phyloP scores from a whole-genome alignment of 1,140 invertebrate species.

The Lepidurus arcticus region DNA sequence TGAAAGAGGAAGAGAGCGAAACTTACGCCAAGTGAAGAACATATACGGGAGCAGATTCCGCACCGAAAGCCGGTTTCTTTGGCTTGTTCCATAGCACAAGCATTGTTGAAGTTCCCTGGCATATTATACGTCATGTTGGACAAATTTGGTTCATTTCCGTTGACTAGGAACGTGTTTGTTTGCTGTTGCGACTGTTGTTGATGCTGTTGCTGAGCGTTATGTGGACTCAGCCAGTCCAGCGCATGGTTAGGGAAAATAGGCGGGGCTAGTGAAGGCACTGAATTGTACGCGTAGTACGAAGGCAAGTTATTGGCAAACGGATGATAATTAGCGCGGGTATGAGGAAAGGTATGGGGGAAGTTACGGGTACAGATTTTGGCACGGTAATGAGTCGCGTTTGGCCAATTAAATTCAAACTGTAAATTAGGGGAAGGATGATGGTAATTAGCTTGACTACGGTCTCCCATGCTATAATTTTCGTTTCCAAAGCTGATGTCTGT shows the following conservation, averaged over 20 bases:
- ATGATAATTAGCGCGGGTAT: background rate
- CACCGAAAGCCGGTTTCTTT: background rate
- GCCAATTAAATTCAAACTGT: background rate
- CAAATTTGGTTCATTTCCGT: background rate
- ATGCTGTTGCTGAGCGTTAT: background rate
- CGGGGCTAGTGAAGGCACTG: background rate
- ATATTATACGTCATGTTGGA: background rate
- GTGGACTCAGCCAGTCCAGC: background rate
- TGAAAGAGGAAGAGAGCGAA: background rate
- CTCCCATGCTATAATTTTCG: background rate
- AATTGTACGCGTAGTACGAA: background rate
- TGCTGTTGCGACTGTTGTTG: background rate
- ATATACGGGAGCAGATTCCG: background rate
- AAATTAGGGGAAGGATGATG: background rate
- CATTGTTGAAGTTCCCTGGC: background rate
- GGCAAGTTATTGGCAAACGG: background rate
- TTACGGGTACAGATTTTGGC: background rate
- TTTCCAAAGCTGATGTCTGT: background rate
- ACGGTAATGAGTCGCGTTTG: constrained; percentile 2
- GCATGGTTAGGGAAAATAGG: background rate
- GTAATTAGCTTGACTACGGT: background rate
- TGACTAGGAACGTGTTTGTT: background rate
- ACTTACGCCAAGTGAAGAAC: background rate
- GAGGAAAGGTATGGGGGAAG: background rate
- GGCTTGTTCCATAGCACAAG: background rate